These are phyloP conservation scores for Nothocercus julius DNA, from an alignment of 2,113 vertebrate species.

Conservation along the genomic window DNA sequence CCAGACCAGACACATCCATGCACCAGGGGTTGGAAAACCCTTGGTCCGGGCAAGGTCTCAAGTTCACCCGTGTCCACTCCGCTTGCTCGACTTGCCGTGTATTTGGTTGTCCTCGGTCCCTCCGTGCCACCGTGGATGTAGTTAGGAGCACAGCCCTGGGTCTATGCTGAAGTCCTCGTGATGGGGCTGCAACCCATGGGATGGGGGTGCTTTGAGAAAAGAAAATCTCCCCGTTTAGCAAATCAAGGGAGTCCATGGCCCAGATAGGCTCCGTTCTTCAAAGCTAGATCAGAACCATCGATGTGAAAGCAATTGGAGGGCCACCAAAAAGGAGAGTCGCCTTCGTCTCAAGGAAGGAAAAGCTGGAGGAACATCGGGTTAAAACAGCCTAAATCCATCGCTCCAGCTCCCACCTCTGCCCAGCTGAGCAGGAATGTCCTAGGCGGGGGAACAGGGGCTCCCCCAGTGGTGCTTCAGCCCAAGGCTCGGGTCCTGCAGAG, in stretches of 20 bases:
- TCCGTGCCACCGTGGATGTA: no score
- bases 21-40: not conserved
- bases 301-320: not conserved
- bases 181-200: not conserved
- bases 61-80: not conserved
- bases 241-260: accelerated
- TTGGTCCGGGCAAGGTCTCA: accelerated
- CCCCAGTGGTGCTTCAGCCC: not conserved
- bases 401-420: not conserved
- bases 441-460: not conserved
- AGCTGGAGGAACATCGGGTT: not conserved
- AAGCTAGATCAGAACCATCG: not conserved
- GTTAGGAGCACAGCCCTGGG: no score
- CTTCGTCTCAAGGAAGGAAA: not conserved
- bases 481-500: not conserved
- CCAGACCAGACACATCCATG: not conserved
- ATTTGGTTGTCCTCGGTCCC: not conserved
- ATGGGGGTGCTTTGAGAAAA: not conserved
- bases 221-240: not conserved
- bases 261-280: not conserved
- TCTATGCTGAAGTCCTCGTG: no score
- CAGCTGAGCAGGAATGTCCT: not conserved
- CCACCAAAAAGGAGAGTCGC: not conserved
- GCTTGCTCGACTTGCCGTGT: not conserved
- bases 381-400: not conserved